Evolutionary conservation across 64 coral and sea anemone genomes (phyloP), one percentile per base, ranked within the genome.

Genomic region (Orbicella faveolata): DNA sequence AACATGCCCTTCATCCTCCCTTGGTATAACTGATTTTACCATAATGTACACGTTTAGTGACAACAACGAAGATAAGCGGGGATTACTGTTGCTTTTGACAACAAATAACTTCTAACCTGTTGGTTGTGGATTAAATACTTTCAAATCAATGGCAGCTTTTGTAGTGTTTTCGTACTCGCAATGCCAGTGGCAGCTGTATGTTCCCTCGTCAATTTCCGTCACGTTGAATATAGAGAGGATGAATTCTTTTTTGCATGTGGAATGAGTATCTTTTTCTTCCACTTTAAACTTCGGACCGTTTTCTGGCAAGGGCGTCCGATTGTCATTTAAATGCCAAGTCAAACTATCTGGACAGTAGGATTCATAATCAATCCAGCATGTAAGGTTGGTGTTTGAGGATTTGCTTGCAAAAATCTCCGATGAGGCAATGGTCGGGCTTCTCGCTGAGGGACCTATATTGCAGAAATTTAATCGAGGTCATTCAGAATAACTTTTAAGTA

Each of bases 131-230:
- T 11, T 9, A 26, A 9, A 26, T n/a, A 70, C 4, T 36, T 75
- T 75, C 36, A 75, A 75, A 14, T 75, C 11, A 36, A 75, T 75
- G 74, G 25, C 16, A 75, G 74, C 33, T 18, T 4, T 70, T 10
- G 19, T 30, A 18, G 13, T 41, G 36, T 34, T 15, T 36, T 34
- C 6, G 26, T n/a, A 33, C 26, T 21, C 54, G 30, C 59, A 84
- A 1, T 2, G 0, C 61, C 34, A 62, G 30, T 13, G 33, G n/a
- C 81, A 64, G 8, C 37, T 34, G 54, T 64, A 84, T 13, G 44
- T 34, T 16, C 79, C 79, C 21, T 34, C 79, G 48, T 81, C 79
- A n/a, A 14, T 57, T 63, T 84, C 81, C 26, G 81, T 84, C 21
- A 84, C 81, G 15, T 84, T 84, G 17, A 67, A 17, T 66, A 84